A percentile compares a stretch with the other conserved stretches of the same genome.
Conservation (phyloP, 92 coral and sea anemone genomes). For the Zoanthus solanderi region DNA sequence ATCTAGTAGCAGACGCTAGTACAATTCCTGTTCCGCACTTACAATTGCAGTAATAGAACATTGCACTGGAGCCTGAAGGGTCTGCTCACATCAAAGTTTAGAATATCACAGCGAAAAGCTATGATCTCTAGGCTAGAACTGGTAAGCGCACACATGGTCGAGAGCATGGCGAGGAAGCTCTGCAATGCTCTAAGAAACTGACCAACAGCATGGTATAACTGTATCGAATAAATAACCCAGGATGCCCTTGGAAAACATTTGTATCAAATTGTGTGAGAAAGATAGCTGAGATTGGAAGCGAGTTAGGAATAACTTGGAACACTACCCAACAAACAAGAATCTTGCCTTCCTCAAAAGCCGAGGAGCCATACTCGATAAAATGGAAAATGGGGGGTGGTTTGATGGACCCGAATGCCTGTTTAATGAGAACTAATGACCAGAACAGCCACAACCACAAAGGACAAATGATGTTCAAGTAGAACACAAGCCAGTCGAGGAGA, state of each 20-base stretch:
- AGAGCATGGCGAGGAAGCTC: not conserved
- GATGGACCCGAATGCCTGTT: conserved; percentile 63
- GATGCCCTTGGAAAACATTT: conserved; percentile 69
- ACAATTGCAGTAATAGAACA: too few species aligned
- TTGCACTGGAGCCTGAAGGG: not conserved
- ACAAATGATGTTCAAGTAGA: conserved; percentile 43
- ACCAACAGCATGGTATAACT: conserved; percentile 55
- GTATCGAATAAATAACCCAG: conserved; percentile 73
- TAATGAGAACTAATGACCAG: conserved; percentile 49
- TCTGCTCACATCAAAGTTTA: not conserved
- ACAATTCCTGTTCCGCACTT: too few species aligned
- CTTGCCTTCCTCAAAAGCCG: conserved; percentile 75
- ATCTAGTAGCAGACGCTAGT: too few species aligned
- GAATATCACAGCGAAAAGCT: not conserved
- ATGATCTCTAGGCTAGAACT: not conserved
- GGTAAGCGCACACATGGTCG: not conserved
- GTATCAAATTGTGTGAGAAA: not conserved
- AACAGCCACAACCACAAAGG: conserved; percentile 43
- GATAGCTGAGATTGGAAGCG: conserved; percentile 35
- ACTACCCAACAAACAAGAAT: conserved; percentile 52
- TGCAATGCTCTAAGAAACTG: not conserved
- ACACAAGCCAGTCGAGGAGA: conserved; percentile 47
- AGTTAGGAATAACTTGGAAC: not conserved
- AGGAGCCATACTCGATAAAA: conserved; percentile 62
- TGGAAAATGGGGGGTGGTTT: conserved; percentile 65